Evolutionary conservation across 1,140 invertebrate species (phyloP), one percentile per base, ranked within the genome.

Genomic region (Lysiphlebus fabarum): DNA sequence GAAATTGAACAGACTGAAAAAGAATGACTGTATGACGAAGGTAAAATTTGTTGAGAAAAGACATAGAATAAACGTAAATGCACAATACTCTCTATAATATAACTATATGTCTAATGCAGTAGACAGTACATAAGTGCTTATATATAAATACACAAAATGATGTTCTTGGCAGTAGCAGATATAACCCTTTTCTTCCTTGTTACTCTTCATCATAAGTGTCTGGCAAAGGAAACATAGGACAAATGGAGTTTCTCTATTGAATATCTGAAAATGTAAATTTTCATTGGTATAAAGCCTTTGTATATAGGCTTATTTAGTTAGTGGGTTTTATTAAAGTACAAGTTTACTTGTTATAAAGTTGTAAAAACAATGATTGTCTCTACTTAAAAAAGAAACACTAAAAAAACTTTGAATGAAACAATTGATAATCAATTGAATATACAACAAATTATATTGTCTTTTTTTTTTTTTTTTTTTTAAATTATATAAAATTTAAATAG

Each of bases 1-100:
- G 64, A 65, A 65, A 65, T 64, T 65, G 64, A 65, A 65, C 50
- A 43, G 47, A 54, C 38, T 47, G 49, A 48, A 56, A 36, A 50
- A 57, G 48, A 40, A 7, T 17, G 43, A 43, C 38, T 34, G n/a
- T 33, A 7, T 40, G 38, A 42, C 38, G 53, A 54, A 42, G 41
- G 53, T 42, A 55, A 17, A 38, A 26, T 55, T 42, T 11, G 37
- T 41, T 9, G 17, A n/a, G 37, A 9, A 57, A 49, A 47, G 7
- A 47, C 14, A 48, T 34, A 26, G 40, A 51, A 43, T 37, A 7
- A 33, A 17, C 11, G 17, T n/a, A 49, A n/a, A 49, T 47, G 26
- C 26, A 14, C 47, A 49, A 34, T 9, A 49, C 47, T 6, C n/a
- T 10, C 10, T 47, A 26, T 12, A 26, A 6, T 14, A 14, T 26